Evolutionary conservation across 2,797 vertebrate genomes (phyloP), one percentile per base, ranked within the genome.

Genomic region (Ctenochaetus hawaiiensis): DNA sequence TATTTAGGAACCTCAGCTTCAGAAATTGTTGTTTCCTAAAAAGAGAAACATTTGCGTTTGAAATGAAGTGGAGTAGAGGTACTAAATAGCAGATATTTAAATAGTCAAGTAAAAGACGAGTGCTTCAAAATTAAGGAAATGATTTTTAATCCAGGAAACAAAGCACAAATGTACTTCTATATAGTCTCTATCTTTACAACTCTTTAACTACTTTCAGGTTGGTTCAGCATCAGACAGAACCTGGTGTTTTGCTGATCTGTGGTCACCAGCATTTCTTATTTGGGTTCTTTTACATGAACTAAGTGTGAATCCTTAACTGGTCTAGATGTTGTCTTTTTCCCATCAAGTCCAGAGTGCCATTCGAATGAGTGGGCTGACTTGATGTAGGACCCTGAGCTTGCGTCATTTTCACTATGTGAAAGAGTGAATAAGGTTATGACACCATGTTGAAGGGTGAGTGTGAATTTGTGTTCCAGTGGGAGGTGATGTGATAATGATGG

Each of bases 401-500:
- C 41, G 2, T 81, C 47, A 52, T 71, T 53, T 49, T 22, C 43
- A 13, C 67, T 0, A 51, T 14, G 64, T 51, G 74, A 75, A 26
- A 51, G 68, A 16, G 58, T 65, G 72, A 30, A 1, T 30, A 17
- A 26, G 52, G 22, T 23, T 18, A 14, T 17, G 6, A 18, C 51
- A 52, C 56, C 1, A 5, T 51, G 26, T 34, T 63, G 56, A 73
- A 78, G 61, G 64, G 57, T 39, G 13, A 66, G 67, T 62, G 84
- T 74, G 63, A 77, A 62, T 76, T 41, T 57, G 77, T 61, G 62
- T 39, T 74, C 20, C 34, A 54, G 69, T 77, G 65, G 63, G 87
- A 77, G 45, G 75, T 65, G 69, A 37, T 26, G 84, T 72, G 71
- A 84, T 77, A 53, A 77, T 73, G 72, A 75, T 53, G 78, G 73